These are phyloP conservation scores for Apostichopus parvimensis DNA, from an alignment of 35 echinoderm and acorn worm genomes.

Conservation along the genomic window DNA sequence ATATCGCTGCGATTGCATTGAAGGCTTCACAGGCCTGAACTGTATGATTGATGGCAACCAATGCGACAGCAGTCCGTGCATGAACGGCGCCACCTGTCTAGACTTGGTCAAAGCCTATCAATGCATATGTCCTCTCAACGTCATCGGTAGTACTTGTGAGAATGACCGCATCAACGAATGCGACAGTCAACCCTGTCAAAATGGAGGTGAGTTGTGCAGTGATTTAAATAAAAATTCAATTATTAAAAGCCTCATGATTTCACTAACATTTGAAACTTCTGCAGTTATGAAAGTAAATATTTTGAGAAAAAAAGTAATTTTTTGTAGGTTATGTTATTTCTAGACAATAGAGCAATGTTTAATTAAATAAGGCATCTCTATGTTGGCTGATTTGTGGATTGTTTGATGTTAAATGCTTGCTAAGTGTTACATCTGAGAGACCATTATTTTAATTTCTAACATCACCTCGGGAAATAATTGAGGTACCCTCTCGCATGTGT, in stretches of 20 bases:
- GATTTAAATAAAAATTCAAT: no score
- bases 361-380: no score
- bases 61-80: slow-evolving; percentile 60
- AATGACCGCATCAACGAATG: slow-evolving; percentile 80
- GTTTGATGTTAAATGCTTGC: no score
- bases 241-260: no score
- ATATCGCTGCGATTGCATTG: slow-evolving; percentile 57
- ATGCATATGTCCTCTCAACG: slow-evolving; percentile 74
- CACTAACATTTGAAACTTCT: no score
- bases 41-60: slow-evolving; percentile 58
- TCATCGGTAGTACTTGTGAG: slow-evolving; percentile 73
- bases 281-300: background rate
- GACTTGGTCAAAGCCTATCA: slow-evolving; percentile 87
- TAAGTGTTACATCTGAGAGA: no score
- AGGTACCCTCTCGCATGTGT: no score
- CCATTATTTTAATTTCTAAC: no score
- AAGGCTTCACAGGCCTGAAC: slow-evolving; percentile 40
- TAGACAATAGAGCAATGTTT: no score
- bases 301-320: background rate
- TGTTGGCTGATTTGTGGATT: no score
- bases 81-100: slow-evolving; percentile 71
- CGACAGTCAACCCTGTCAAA: slow-evolving; percentile 71
- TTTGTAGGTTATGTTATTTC: background rate
- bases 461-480: no score
- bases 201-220: slow-evolving; percentile 64